phyloP scores from a whole-genome alignment of 2,113 vertebrate genomes.

The Crotophaga sulcirostris region DNA sequence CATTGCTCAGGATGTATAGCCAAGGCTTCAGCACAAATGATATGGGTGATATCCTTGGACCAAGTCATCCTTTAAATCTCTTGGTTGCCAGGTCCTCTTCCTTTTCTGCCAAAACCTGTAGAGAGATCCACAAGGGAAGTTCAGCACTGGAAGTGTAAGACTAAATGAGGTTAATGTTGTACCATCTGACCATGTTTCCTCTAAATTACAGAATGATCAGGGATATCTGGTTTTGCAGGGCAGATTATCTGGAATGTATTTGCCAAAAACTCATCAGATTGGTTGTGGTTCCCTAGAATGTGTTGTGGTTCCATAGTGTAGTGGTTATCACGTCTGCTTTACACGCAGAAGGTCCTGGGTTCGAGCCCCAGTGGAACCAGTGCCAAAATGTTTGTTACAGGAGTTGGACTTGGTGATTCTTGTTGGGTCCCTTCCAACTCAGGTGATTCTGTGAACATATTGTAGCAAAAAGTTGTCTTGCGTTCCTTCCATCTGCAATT shows the following conservation, averaged over 20 bases:
- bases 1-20: not conserved
- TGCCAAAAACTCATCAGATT: not conserved
- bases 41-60: not conserved
- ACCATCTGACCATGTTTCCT: not conserved
- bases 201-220: not conserved
- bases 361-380: slow-evolving; percentile 99
- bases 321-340: slow-evolving; percentile 99
- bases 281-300: no score
- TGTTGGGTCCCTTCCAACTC: no score
- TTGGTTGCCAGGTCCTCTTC: not conserved
- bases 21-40: not conserved
- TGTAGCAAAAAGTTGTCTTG: not conserved
- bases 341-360: slow-evolving; percentile 99
- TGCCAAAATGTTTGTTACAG: no score
- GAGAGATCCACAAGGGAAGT: not conserved
- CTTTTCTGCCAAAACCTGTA: not conserved
- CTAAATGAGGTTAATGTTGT: not conserved
- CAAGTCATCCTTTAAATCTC: not conserved
- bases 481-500: not conserved
- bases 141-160: not conserved
- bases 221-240: not conserved
- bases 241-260: not conserved
- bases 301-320: slow-evolving; percentile 94
- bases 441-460: not conserved
- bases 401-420: no score